Evolutionary conservation across 2,888 invertebrate genomes (phyloP).

Genomic region (Zootermopsis nevadensis): DNA sequence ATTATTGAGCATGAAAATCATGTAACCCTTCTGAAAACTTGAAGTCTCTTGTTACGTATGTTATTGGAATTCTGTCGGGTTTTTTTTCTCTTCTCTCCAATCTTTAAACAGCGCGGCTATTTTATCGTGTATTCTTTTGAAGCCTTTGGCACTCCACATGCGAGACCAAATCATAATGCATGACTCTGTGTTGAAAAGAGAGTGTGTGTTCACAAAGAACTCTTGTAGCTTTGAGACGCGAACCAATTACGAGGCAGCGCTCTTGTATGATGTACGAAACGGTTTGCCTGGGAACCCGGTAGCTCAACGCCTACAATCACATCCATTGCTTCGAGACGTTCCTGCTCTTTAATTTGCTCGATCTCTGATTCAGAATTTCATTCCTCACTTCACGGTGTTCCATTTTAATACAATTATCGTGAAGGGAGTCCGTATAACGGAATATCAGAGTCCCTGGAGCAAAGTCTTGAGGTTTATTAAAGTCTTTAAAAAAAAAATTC

Average conservation of each 20-base stretch:
- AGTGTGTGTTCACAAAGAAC: background rate
- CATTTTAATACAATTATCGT: too few relatives aligned
- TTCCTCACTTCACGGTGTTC: too few relatives aligned
- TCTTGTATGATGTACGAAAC: background rate
- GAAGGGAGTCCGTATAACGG: too few relatives aligned
- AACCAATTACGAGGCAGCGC: background rate
- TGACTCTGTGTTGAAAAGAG: background rate
- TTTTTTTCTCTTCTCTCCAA: background rate
- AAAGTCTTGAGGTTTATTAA: too few relatives aligned
- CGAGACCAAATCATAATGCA: background rate
- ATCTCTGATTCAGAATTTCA: too few relatives aligned
- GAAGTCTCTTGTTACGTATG: background rate
- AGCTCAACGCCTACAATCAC: background rate
- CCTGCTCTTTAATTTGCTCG: too few relatives aligned
- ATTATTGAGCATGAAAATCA: background rate
- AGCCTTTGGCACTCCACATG: background rate
- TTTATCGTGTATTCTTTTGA: background rate
- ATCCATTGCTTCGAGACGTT: background rate
- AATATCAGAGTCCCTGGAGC: too few relatives aligned
- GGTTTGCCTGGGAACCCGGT: background rate
- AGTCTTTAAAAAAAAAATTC: too few relatives aligned
- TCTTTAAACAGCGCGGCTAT: background rate
- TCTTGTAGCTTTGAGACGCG: too few relatives aligned
- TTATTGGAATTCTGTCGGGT: background rate
- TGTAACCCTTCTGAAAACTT: background rate